phyloP scores from a whole-genome alignment of 2,888 invertebrate genomes.

The Caenorhabditis angaria region DNA sequence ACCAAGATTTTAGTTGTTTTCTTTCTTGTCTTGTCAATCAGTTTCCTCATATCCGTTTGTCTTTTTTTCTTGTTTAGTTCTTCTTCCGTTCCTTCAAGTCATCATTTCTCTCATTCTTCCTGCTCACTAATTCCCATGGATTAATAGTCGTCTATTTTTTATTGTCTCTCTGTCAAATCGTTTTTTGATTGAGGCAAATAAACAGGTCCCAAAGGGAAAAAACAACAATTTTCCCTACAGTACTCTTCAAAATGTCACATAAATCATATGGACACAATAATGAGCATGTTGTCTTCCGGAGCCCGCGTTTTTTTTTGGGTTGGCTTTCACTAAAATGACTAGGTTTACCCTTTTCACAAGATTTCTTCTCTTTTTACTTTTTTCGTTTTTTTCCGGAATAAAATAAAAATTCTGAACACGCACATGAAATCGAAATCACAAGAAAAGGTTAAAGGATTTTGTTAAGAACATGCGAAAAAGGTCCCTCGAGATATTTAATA shows the following conservation, averaged over 20 bases:
- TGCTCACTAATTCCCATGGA: conserved; percentile 4
- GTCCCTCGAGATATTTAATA: neutral
- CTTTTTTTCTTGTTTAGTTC: neutral
- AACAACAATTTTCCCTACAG: no score
- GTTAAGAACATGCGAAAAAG: neutral
- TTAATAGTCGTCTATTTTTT: neutral
- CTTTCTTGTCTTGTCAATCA: neutral
- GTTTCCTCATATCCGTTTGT: conserved; percentile 2
- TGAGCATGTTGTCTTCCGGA: neutral
- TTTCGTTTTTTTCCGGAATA: no score
- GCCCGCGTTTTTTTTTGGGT: neutral
- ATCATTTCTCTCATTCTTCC: neutral
- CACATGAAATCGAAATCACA: no score
- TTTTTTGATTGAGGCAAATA: no score
- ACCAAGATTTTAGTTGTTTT: neutral
- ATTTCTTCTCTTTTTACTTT: no score
- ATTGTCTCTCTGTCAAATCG: no score
- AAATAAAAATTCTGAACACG: neutral
- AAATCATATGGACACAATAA: neutral
- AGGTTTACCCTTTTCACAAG: no score
- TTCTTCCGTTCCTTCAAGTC: neutral
- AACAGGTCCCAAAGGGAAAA: no score
- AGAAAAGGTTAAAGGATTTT: neutral
- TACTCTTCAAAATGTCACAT: neutral
- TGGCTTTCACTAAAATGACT: no score